phyloP scores from a whole-genome alignment of 2,113 vertebrate genomes.

The Coregonus clupeaformis region DNA sequence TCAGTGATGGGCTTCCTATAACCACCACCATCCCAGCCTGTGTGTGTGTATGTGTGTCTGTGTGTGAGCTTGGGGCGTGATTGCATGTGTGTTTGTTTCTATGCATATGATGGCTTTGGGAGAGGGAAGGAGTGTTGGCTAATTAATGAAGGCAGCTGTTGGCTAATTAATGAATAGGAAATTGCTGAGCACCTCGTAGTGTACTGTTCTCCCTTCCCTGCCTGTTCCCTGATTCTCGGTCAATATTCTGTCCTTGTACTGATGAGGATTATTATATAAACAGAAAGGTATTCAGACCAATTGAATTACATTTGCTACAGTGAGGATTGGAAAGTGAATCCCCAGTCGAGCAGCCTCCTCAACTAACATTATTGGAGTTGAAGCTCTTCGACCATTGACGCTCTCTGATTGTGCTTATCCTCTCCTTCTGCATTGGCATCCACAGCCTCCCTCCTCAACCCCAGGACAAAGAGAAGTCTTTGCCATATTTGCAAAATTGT shows the following conservation, averaged over 20 bases:
- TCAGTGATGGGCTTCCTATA: constrained; percentile 75
- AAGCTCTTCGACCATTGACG: constrained; percentile 17
- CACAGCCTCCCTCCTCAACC: background rate
- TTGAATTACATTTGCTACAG: constrained; percentile 4
- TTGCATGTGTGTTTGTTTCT: background rate
- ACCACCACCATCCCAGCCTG: background rate
- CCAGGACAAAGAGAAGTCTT: background rate
- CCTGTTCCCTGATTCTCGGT: background rate
- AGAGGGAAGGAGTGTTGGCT: background rate
- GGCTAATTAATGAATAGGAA: background rate
- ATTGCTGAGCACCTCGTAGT: background rate
- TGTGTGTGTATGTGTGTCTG: constrained; percentile 22
- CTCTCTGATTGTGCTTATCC: constrained; percentile 23
- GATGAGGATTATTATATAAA: constrained; percentile 18
- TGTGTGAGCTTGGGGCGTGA: constrained; percentile 17
- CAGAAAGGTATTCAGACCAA: constrained; percentile 9
- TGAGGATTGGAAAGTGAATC: constrained; percentile 9
- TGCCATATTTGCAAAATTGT: constrained; percentile 25
- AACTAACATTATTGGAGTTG: constrained; percentile 14
- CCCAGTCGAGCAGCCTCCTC: constrained; percentile 2
- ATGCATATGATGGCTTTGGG: background rate
- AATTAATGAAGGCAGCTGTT: too few species aligned
- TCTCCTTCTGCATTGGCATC: background rate
- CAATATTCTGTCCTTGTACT: constrained; percentile 24
- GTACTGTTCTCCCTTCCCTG: background rate